phyloP scores from a whole-genome alignment of 2,797 vertebrate species.

The Microctenopoma lineatum region DNA sequence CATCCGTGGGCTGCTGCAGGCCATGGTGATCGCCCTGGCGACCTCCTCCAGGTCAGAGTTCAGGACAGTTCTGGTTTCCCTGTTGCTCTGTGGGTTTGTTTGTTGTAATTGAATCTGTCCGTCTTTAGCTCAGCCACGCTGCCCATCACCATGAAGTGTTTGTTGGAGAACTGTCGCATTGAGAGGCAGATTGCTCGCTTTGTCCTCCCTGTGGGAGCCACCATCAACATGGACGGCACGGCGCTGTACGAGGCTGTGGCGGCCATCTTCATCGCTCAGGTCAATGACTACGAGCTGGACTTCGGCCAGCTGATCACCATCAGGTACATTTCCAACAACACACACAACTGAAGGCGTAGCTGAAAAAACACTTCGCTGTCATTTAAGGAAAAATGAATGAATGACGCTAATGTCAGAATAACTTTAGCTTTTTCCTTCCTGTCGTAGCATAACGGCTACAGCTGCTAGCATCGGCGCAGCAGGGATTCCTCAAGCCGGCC shows the following conservation, averaged over 20 bases:
- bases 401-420: too few relatives aligned
- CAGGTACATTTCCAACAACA: slow-evolving; percentile 76
- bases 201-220: slow-evolving; percentile 89
- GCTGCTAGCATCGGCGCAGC: slow-evolving; percentile 92
- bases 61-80: not conserved
- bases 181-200: slow-evolving; percentile 90
- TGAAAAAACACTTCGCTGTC: too few relatives aligned
- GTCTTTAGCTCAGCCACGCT: slow-evolving; percentile 88
- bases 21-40: slow-evolving; percentile 90
- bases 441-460: slow-evolving; percentile 89
- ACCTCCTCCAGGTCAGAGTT: slow-evolving; percentile 89
- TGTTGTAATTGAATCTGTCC: not conserved
- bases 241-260: slow-evolving; percentile 91
- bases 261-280: slow-evolving; percentile 92
- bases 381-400: too few relatives aligned
- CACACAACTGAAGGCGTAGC: too few relatives aligned
- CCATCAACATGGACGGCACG: slow-evolving; percentile 92
- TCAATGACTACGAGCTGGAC: slow-evolving; percentile 91
- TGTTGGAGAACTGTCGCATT: slow-evolving; percentile 90
- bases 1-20: slow-evolving; percentile 90
- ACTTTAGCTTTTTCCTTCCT: not conserved
- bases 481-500: slow-evolving; percentile 90
- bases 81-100: not conserved
- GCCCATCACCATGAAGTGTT: slow-evolving; percentile 93
- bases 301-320: slow-evolving; percentile 91